These are phyloP conservation scores for Euglossa dilemma DNA, from an alignment of 1,140 invertebrate species.

Conservation along the genomic window DNA sequence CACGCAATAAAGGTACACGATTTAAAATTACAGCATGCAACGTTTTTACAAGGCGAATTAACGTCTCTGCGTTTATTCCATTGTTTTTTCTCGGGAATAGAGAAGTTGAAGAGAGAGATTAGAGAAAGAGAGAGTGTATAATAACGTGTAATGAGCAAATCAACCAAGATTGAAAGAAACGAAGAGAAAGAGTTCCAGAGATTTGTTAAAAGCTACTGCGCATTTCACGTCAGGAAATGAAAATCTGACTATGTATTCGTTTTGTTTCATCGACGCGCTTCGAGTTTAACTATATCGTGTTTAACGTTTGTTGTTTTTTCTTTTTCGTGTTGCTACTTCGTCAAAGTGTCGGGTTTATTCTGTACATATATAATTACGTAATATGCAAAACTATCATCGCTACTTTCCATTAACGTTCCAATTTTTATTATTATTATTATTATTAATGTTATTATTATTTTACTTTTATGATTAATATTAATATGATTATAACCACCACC, in stretches of 20 bases:
- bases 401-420: conserved; percentile 71
- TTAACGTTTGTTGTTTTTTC: conserved; percentile 57
- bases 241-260: conserved; percentile 11
- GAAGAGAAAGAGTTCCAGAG: background rate
- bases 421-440: conserved; percentile 35
- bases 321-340: conserved; percentile 42
- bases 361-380: conserved; percentile 61
- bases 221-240: conserved; percentile 23
- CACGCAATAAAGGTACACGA: conserved; percentile 38
- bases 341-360: conserved; percentile 39
- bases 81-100: background rate
- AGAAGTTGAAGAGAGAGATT: background rate
- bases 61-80: conserved; percentile 33
- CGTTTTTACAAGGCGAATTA: conserved; percentile 19
- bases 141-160: background rate
- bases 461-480: background rate
- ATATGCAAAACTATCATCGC: conserved; percentile 39
- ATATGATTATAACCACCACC: background rate
- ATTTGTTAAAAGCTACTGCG: background rate
- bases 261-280: conserved; percentile 42
- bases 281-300: conserved; percentile 42
- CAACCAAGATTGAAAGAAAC: background rate
- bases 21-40: conserved; percentile 43
- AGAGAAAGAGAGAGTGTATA: background rate
- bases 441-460: background rate